Percentiles rank a stretch among this genome's conserved stretches.
These are phyloP conservation scores for Premnoplex brunnescens DNA, from an alignment of 2,797 vertebrate species.

Conservation along the genomic window DNA sequence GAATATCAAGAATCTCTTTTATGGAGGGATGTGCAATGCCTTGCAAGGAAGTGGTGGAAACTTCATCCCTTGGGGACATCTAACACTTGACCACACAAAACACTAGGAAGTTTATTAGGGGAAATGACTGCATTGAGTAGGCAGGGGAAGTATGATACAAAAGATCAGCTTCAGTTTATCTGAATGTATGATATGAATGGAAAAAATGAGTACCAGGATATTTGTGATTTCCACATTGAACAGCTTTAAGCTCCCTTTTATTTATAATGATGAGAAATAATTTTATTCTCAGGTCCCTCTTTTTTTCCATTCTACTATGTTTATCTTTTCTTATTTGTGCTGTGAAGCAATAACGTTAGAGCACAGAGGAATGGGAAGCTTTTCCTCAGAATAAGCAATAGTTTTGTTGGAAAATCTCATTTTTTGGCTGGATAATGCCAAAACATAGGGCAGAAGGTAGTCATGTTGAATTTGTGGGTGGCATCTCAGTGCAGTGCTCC, in stretches of 20 bases:
- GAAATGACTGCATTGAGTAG: constrained; percentile 45
- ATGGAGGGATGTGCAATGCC: constrained; percentile 4
- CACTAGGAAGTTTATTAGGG: constrained; percentile 40
- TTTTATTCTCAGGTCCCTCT: neutral
- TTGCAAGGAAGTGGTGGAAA: constrained; percentile 41
- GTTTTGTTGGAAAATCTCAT: neutral
- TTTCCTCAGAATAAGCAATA: neutral
- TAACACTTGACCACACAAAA: constrained; percentile 53
- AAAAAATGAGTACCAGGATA: constrained; percentile 52
- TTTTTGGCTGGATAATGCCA: neutral
- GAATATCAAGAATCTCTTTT: neutral
- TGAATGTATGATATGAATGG: constrained; percentile 10
- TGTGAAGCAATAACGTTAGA: neutral
- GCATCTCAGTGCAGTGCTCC: neutral
- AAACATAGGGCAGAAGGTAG: neutral
- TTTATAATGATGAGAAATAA: neutral
- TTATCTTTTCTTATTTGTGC: neutral
- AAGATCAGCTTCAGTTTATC: constrained; percentile 52
- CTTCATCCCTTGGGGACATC: constrained; percentile 23
- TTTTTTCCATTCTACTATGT: neutral
- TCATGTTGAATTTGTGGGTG: neutral
- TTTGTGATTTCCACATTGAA: constrained; percentile 33
- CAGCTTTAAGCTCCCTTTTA: neutral
- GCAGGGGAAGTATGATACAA: neutral
- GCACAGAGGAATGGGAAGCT: neutral